phyloP scores from a whole-genome alignment of 2,888 invertebrate genomes.

The Pecten maximus region DNA sequence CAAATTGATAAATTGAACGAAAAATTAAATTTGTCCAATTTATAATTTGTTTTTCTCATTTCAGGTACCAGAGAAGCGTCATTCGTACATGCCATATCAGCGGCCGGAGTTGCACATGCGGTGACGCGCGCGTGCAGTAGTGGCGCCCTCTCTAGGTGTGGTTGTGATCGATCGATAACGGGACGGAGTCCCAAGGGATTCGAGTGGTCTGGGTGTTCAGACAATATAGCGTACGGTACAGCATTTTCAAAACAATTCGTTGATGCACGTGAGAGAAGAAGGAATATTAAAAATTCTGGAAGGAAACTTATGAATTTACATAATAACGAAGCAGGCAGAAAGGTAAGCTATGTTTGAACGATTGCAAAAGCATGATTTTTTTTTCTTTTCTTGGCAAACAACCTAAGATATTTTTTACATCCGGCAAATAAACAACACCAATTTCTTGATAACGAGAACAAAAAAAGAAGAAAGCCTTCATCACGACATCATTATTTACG shows the following conservation, averaged over 20 bases:
- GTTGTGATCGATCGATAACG: conserved; percentile 92
- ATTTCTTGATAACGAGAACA: conserved; percentile 31
- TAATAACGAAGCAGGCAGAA: conserved; percentile 97
- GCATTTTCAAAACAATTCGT: conserved; percentile 94
- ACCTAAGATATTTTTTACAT: neutral
- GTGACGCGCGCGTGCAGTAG: conserved; percentile 95
- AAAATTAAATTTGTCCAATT: neutral
- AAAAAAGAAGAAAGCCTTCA: neutral
- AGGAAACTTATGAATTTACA: conserved; percentile 97
- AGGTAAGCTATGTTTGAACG: conserved; percentile 86
- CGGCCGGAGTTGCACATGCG: conserved; percentile 96
- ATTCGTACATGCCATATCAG: conserved; percentile 95
- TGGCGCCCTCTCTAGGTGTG: conserved; percentile 93
- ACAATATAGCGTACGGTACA: conserved; percentile 88
- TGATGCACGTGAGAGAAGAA: conserved; percentile 92
- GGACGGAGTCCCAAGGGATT: conserved; percentile 89
- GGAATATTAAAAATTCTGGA: conserved; percentile 92
- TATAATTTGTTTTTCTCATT: conserved; percentile 38
- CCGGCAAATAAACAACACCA: neutral
- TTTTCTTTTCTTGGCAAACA: conserved; percentile 10
- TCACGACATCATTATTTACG: neutral
- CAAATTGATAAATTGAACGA: no score
- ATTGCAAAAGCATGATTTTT: neutral
- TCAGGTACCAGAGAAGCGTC: conserved; percentile 96
- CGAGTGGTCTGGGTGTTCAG: conserved; percentile 95